Conservation (phyloP, 2,888 invertebrate species). For the Spodoptera picta region DNA sequence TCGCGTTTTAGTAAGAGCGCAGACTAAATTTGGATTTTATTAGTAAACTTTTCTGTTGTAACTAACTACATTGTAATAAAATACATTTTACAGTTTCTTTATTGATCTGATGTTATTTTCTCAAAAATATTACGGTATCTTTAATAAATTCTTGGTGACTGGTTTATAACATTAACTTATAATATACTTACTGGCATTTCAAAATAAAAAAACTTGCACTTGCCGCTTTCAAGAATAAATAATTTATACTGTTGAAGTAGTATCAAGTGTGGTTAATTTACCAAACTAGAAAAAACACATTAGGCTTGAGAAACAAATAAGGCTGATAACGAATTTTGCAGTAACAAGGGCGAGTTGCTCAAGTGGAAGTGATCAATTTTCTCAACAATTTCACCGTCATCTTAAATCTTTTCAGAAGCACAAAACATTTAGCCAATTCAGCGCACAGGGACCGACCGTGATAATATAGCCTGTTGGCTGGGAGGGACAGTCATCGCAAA, state of each 20-base stretch:
- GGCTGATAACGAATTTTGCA: conserved; percentile 65
- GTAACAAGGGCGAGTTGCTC: conserved; percentile 76
- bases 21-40: conserved; percentile 71
- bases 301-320: conserved; percentile 58
- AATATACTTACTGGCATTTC: no score
- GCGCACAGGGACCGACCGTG: conserved; percentile 79
- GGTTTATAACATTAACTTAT: no score
- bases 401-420: conserved; percentile 85
- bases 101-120: conserved; percentile 4
- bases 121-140: neutral
- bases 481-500: conserved; percentile 84
- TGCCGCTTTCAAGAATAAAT: neutral
- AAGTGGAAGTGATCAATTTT: conserved; percentile 87
- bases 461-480: conserved; percentile 85
- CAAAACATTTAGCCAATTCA: conserved; percentile 88
- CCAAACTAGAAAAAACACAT: conserved; percentile 19
- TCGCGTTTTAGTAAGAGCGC: conserved; percentile 66
- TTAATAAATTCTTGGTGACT: no score
- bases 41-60: conserved; percentile 61
- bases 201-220: no score
- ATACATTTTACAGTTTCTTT: conserved; percentile 20
- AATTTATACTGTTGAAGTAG: neutral
- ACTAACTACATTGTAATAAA: conserved; percentile 22
- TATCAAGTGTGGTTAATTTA: conserved; percentile 7
- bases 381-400: conserved; percentile 87